A percentile compares a stretch with the other conserved stretches of the same genome.
Conservation (phyloP, 2,888 invertebrate species). For the Nephrotoma appendiculata region DNA sequence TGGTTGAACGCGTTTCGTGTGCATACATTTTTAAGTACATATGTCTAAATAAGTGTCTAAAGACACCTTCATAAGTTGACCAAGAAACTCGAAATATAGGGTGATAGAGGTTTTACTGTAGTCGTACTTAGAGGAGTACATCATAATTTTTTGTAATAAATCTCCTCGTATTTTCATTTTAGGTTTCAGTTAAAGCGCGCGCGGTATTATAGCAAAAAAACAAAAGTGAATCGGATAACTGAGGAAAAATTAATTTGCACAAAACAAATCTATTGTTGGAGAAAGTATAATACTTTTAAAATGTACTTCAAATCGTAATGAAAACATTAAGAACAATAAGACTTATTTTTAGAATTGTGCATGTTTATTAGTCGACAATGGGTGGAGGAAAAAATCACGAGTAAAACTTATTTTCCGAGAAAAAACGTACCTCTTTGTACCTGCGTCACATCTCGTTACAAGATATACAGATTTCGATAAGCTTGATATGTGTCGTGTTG, state of each 20-base stretch:
- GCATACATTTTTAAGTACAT: no score
- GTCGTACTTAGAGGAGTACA: background rate
- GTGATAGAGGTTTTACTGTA: no score
- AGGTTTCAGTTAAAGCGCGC: background rate
- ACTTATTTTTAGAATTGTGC: background rate
- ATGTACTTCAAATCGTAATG: background rate
- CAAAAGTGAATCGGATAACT: background rate
- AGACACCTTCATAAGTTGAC: no score
- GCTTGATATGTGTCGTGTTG: background rate
- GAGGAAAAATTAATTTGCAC: background rate
- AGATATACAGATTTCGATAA: background rate
- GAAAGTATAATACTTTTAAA: background rate
- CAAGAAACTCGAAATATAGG: no score
- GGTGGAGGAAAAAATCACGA: background rate
- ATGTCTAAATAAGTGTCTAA: no score
- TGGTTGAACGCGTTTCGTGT: no score
- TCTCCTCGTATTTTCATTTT: background rate
- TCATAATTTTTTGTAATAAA: background rate
- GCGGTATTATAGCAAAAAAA: background rate
- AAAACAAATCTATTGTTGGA: background rate
- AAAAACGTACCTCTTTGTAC: no score
- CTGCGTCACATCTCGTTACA: no score
- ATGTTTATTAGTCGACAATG: background rate
- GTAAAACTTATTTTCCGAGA: background rate
- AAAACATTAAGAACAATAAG: background rate